Percentiles rank a stretch among this genome's conserved stretches.
Evolutionary conservation across 2,888 invertebrate genomes (phyloP).

Genomic region (Drosophila paramelanica): DNA sequence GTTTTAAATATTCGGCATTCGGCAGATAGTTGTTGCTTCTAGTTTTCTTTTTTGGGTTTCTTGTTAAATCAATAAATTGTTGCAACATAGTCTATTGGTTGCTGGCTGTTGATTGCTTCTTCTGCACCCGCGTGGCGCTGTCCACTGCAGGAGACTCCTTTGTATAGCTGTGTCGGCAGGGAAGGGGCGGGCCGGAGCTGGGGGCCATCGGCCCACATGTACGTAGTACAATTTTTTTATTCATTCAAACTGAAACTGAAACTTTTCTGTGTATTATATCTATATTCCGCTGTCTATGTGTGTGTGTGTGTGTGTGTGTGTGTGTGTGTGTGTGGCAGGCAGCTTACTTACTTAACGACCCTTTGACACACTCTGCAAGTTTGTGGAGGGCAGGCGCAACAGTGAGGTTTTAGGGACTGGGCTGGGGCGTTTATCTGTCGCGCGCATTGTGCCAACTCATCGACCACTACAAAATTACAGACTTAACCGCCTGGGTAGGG

Average conservation of each 20-base stretch:
- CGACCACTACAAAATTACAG: conserved; percentile 57
- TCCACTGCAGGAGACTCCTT: conserved; percentile 46
- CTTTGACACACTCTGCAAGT: conserved; percentile 66
- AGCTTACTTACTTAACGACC: conserved; percentile 74
- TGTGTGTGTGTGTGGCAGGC: conserved; percentile 42
- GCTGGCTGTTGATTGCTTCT: conserved; percentile 61
- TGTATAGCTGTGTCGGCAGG: conserved; percentile 11
- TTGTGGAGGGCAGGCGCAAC: conserved; percentile 3
- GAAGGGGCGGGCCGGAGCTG: background rate
- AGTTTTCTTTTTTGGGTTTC: background rate
- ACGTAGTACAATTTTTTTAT: conserved; percentile 38
- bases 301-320: conserved; percentile 18
- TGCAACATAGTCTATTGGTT: conserved; percentile 53
- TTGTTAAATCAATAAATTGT: conserved; percentile 73
- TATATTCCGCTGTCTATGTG: background rate
- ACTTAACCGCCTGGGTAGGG: conserved; percentile 16
- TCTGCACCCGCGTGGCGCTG: conserved; percentile 31
- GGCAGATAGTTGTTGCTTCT: background rate
- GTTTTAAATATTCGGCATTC: background rate
- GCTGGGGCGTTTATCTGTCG: conserved; percentile 60
- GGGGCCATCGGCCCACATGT: conserved; percentile 21
- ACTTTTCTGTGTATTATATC: conserved; percentile 48
- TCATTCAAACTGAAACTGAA: conserved; percentile 66
- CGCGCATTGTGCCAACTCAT: conserved; percentile 70
- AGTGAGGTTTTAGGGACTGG: background rate